Evolutionary conservation across 2,888 invertebrate species (phyloP), one percentile per base, ranked within the genome.

Genomic region (Ectemnius lituratus): DNA sequence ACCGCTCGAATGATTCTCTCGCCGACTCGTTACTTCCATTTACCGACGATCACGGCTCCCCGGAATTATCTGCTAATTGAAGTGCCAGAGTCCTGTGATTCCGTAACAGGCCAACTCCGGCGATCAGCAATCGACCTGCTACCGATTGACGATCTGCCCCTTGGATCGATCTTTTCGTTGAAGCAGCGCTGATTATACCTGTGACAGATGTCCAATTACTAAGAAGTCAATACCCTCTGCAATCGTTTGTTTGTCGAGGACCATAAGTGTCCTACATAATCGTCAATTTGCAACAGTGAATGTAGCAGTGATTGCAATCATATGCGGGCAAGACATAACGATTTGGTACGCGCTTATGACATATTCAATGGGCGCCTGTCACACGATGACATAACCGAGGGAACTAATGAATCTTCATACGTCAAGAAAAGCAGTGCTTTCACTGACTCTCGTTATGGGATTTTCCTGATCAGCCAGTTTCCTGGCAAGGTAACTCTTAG

Each of bases 21-120:
- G 16, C 62, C 37, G 52, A 67, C 37, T 65, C 13, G 64, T 78
- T 72, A 73, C 62, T 72, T 63, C 46, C 58, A 70, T 70, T 75
- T 70, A 64, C 47, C 59, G 67, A 72, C 66, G 78, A 76, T 67
- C 49, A 13, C n/a, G 56, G 4, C 60, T 16, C 23, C 6, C 56
- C 16, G 11, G 49, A 65, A 72, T 75, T 65, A 77, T 72, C 58
- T 23, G 11, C 37, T 68, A 73, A 75, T 81, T 72, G 72, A 11
- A 37, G 8, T 11, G 37, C 8, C 4, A 6, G 37, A 37, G 1
- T 11, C 37, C 8, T 23, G n/a, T 45, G 23, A 46, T 76, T 78
- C 70, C 72, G 65, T 28, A 63, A 73, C 62, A 14, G 27, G 56
- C 49, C 23, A 62, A 46, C 52, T 60, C 8, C 2, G 37, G 37